These are phyloP conservation scores for Agrypnia vestita DNA, from an alignment of 1,140 invertebrate genomes.

Conservation along the genomic window DNA sequence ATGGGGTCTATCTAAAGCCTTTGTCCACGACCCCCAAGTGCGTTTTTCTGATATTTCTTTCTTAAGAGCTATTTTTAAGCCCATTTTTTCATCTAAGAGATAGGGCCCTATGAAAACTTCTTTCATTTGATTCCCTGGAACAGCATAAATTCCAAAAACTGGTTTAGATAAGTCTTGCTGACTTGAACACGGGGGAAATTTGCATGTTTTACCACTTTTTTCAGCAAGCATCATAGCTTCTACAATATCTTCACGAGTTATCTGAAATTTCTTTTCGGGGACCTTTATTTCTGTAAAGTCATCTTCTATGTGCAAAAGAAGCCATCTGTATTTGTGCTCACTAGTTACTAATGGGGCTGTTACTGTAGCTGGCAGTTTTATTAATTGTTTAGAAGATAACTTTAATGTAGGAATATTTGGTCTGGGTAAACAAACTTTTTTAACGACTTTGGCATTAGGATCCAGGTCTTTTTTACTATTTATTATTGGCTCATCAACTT, in stretches of 20 bases:
- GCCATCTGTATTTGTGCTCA: slow-evolving; percentile 38
- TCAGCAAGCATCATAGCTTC: slow-evolving; percentile 43
- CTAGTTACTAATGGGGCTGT: slow-evolving; percentile 23
- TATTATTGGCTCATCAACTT: too few species aligned
- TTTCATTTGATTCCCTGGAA: slow-evolving; percentile 28
- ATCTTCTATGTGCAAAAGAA: slow-evolving; percentile 37
- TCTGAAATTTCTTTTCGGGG: slow-evolving; percentile 1
- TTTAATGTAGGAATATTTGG: slow-evolving; percentile 25
- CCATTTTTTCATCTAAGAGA: slow-evolving; percentile 30
- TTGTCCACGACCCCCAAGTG: slow-evolving; percentile 31
- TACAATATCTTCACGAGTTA: slow-evolving; percentile 19
- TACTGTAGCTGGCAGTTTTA: slow-evolving; percentile 14
- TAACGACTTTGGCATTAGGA: too few species aligned
- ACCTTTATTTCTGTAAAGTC: slow-evolving; percentile 36
- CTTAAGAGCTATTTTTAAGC: slow-evolving; percentile 17
- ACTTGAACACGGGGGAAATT: not conserved
- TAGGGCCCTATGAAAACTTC: slow-evolving; percentile 49
- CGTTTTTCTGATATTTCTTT: not conserved
- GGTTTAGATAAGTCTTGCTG: not conserved
- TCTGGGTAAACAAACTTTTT: too few species aligned
- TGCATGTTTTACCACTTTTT: slow-evolving; percentile 20
- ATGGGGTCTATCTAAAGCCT: slow-evolving; percentile 17
- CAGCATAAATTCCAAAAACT: slow-evolving; percentile 40
- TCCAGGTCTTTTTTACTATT: too few species aligned
- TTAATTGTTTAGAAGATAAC: slow-evolving; percentile 1